Evolutionary conservation across 1,140 invertebrate genomes (phyloP).

Genomic region (Pseudomyrmex gracilis): DNA sequence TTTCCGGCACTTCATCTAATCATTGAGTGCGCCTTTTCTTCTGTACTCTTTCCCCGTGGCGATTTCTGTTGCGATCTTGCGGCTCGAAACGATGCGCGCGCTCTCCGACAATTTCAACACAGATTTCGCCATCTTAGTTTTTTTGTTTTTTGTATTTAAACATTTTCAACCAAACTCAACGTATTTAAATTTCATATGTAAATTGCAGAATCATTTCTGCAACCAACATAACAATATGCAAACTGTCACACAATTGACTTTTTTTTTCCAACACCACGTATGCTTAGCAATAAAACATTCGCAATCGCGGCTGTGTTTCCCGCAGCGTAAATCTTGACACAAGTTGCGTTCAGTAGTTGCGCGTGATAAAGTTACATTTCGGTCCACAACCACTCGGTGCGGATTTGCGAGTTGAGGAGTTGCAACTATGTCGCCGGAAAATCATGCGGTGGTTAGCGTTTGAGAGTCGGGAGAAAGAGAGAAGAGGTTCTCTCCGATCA

Average conservation of each 20-base stretch:
- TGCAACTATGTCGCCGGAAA: conserved; percentile 61
- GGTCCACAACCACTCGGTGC: background rate
- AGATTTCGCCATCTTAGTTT: conserved; percentile 44
- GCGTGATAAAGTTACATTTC: conserved; percentile 10
- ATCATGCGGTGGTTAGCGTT: conserved; percentile 64
- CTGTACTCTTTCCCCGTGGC: conserved; percentile 61
- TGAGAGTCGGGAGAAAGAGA: background rate
- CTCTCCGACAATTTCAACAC: conserved; percentile 42
- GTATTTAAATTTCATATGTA: background rate
- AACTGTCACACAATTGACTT: background rate
- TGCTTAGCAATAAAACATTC: background rate
- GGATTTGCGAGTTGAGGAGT: conserved; percentile 20
- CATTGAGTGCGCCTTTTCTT: conserved; percentile 65
- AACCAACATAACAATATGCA: background rate
- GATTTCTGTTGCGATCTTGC: conserved; percentile 60
- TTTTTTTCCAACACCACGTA: background rate
- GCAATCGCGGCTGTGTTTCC: background rate
- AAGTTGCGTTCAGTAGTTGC: conserved; percentile 2
- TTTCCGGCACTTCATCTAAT: conserved; percentile 68
- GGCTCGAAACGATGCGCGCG: conserved; percentile 47
- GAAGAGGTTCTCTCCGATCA: conserved; percentile 55
- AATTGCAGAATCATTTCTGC: background rate
- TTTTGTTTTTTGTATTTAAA: conserved; percentile 27
- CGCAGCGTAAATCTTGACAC: background rate
- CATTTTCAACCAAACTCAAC: conserved; percentile 18